Conservation (phyloP, 2,888 invertebrate species). For the Drosophila demipolita region DNA sequence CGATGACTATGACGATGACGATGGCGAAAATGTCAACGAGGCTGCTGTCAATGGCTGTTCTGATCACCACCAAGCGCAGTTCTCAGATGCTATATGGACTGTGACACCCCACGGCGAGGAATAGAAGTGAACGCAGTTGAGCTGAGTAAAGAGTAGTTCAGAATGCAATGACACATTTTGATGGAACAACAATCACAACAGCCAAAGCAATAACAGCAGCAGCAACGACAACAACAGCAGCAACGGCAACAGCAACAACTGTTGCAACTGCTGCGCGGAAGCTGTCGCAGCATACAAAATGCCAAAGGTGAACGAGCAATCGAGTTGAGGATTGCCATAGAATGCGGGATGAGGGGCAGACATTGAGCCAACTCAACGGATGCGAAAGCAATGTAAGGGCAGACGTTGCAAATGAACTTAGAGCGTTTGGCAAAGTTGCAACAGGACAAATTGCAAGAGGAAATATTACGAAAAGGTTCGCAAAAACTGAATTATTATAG, state of each 20-base stretch:
- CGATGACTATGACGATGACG: constrained; percentile 22
- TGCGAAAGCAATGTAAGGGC: constrained; percentile 15
- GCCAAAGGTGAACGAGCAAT: constrained; percentile 53
- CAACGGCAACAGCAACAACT: constrained; percentile 18
- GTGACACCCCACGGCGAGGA: constrained; percentile 11
- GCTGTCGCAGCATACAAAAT: constrained; percentile 53
- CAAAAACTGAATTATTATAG: not conserved
- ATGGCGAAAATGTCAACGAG: constrained; percentile 20
- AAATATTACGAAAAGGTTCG: not conserved
- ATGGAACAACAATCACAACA: constrained; percentile 61
- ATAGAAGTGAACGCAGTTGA: not conserved
- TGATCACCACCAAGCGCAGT: constrained; percentile 30
- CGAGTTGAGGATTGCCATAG: constrained; percentile 3
- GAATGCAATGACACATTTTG: constrained; percentile 59
- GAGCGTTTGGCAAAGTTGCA: constrained; percentile 10
- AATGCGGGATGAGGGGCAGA: not conserved
- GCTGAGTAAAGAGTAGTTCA: not conserved
- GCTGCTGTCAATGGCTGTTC: constrained; percentile 43
- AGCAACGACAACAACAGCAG: constrained; percentile 3
- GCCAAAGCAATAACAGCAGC: constrained; percentile 13
- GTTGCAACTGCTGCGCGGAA: constrained; percentile 44
- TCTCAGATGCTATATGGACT: constrained; percentile 21
- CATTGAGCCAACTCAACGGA: constrained; percentile 40
- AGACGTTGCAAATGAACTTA: constrained; percentile 31
- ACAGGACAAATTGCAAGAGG: not conserved